These are phyloP conservation scores for Aphis gossypii DNA, from an alignment of 1,140 invertebrate genomes.

Conservation along the genomic window DNA sequence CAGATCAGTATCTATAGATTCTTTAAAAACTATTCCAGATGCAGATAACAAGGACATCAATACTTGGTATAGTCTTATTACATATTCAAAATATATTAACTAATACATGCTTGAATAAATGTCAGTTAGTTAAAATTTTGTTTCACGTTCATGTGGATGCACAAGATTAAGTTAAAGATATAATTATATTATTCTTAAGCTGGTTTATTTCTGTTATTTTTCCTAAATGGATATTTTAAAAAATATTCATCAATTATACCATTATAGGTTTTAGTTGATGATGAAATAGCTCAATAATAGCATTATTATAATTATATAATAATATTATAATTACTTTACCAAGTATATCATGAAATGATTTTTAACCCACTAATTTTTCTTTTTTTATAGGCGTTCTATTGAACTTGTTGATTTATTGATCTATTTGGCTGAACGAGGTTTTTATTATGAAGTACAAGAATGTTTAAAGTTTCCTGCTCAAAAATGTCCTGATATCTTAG, in stretches of 20 bases:
- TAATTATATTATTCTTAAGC: too few species aligned
- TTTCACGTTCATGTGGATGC: not conserved
- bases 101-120: not conserved
- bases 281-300: not conserved
- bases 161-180: not conserved
- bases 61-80: conserved; percentile 72
- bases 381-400: conserved; percentile 73
- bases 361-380: conserved; percentile 30
- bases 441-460: conserved; percentile 83
- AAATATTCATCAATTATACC: too few species aligned
- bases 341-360: not conserved
- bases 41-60: conserved; percentile 89
- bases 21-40: conserved; percentile 88
- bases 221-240: too few species aligned
- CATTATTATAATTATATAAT: too few species aligned
- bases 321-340: not conserved
- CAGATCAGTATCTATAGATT: conserved; percentile 83
- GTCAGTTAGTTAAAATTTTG: not conserved
- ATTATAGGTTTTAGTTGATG: too few species aligned
- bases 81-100: not conserved
- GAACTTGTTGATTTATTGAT: conserved; percentile 89
- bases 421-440: conserved; percentile 84
- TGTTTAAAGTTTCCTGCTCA: conserved; percentile 91
- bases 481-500: conserved; percentile 91
- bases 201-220: too few species aligned